phyloP scores from a whole-genome alignment of 2,888 invertebrate species.

The Carcina quercana region DNA sequence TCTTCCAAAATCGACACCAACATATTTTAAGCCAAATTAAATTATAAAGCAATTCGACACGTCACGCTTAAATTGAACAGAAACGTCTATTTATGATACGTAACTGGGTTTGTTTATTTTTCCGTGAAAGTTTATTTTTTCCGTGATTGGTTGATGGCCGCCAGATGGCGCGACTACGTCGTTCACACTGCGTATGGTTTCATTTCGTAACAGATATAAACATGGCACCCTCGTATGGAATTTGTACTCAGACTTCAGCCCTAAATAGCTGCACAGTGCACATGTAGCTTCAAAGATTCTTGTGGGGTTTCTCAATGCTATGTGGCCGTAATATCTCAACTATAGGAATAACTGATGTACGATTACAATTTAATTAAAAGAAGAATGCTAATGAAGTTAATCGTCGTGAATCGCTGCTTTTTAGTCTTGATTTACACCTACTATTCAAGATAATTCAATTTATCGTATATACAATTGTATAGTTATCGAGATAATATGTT shows the following conservation, averaged over 20 bases:
- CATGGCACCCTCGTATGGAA: constrained; percentile 56
- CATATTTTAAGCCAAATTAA: constrained; percentile 2
- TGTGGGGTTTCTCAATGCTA: constrained; percentile 34
- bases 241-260: constrained; percentile 49
- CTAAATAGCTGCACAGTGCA: constrained; percentile 33
- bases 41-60: constrained; percentile 4
- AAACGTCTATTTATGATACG: constrained; percentile 51
- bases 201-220: constrained; percentile 57
- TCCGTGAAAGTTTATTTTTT: constrained; percentile 62
- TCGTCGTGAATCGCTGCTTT: too few relatives aligned
- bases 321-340: too few relatives aligned
- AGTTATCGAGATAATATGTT: too few relatives aligned
- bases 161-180: constrained; percentile 62
- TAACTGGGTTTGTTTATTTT: constrained; percentile 56
- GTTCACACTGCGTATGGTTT: constrained; percentile 53
- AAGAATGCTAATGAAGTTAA: too few relatives aligned
- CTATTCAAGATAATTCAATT: too few relatives aligned
- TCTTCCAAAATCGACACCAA: constrained; percentile 1
- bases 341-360: too few relatives aligned
- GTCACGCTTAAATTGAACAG: constrained; percentile 25
- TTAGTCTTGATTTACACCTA: too few relatives aligned
- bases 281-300: constrained; percentile 41
- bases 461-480: too few relatives aligned
- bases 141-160: constrained; percentile 57
- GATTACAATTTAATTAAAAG: too few relatives aligned